Evolutionary conservation across 2,888 invertebrate genomes (phyloP).

Genomic region (Esperia sulphurella): DNA sequence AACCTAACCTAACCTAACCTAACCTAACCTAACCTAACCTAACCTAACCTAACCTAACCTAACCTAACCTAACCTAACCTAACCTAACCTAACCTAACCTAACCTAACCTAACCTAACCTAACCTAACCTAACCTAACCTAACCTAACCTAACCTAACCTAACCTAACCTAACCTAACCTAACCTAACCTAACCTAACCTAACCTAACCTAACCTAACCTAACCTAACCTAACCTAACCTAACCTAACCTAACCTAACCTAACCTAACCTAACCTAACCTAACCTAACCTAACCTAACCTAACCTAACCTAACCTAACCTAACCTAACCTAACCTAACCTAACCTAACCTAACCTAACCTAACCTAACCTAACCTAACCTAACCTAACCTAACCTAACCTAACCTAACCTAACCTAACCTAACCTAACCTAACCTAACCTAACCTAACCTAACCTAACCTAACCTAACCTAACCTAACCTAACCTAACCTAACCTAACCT

Average conservation of each 20-base stretch:
- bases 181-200: slow-evolving; percentile 12
- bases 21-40: slow-evolving; percentile 15
- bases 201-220: slow-evolving; percentile 12
- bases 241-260: slow-evolving; percentile 14
- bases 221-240: slow-evolving; percentile 12
- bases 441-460: slow-evolving; percentile 19
- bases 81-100: slow-evolving; percentile 15
- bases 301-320: slow-evolving; percentile 15
- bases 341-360: slow-evolving; percentile 14
- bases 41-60: slow-evolving; percentile 16
- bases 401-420: slow-evolving; percentile 15
- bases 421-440: slow-evolving; percentile 13
- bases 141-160: slow-evolving; percentile 11
- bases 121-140: slow-evolving; percentile 12
- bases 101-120: slow-evolving; percentile 14
- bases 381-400: slow-evolving; percentile 14
- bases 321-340: slow-evolving; percentile 15
- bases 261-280: slow-evolving; percentile 14
- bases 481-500: slow-evolving; percentile 17
- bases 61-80: slow-evolving; percentile 16
- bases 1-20: slow-evolving; percentile 15
- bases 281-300: slow-evolving; percentile 15
- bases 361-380: slow-evolving; percentile 13
- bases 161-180: slow-evolving; percentile 11
- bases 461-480: slow-evolving; percentile 26